phyloP scores from a whole-genome alignment of 1,140 invertebrate genomes.

The Pemphigus obesinymphae region DNA sequence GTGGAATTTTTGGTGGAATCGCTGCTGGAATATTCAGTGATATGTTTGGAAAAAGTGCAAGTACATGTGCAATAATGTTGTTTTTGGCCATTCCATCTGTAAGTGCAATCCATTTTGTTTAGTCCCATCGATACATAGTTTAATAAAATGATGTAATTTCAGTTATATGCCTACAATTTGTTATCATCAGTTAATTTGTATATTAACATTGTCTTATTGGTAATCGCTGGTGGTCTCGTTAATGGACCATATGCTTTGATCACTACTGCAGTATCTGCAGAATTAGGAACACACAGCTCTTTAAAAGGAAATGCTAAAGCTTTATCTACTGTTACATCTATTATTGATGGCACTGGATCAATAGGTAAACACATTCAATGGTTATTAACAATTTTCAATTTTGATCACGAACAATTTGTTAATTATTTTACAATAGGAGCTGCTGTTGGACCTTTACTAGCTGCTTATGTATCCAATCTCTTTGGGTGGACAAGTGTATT shows the following conservation, averaged over 20 bases:
- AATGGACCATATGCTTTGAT: constrained; percentile 95
- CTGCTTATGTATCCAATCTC: constrained; percentile 69
- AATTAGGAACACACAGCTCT: constrained; percentile 82
- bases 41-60: constrained; percentile 73
- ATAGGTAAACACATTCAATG: constrained; percentile 58
- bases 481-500: constrained; percentile 83
- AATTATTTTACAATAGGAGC: constrained; percentile 59
- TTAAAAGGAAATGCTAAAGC: constrained; percentile 81
- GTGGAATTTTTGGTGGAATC: constrained; percentile 84
- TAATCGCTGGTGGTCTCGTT: constrained; percentile 75
- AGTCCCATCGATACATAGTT: not conserved
- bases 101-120: not conserved
- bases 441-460: constrained; percentile 82
- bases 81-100: constrained; percentile 65
- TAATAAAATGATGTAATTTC: not conserved
- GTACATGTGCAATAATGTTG: constrained; percentile 79
- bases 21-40: constrained; percentile 82
- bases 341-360: constrained; percentile 94
- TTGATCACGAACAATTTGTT: not conserved
- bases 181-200: not conserved
- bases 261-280: constrained; percentile 91
- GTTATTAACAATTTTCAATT: not conserved
- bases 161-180: constrained; percentile 16
- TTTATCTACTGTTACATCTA: constrained; percentile 90
- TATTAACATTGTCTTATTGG: constrained; percentile 59